A percentile compares a stretch with the other conserved stretches of the same genome.
Evolutionary conservation across 2,113 vertebrate species (phyloP).

Genomic region (Brachyhypopomus occidentalis): DNA sequence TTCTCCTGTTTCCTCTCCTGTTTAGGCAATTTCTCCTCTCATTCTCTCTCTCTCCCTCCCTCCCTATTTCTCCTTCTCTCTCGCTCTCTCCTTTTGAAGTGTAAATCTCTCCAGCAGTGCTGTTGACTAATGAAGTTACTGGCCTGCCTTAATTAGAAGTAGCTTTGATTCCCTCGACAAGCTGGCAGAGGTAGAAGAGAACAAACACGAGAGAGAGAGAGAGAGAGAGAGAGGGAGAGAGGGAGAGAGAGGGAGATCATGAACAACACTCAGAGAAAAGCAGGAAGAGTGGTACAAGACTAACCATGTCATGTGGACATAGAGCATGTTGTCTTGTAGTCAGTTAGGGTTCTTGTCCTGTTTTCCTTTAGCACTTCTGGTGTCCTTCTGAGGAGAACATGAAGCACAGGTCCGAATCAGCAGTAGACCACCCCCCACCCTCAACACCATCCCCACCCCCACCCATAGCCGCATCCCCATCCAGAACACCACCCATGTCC

Average conservation of each 20-base stretch:
- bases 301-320: background rate
- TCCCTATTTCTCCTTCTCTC: constrained; percentile 35
- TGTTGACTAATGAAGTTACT: constrained; percentile 58
- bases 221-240: constrained; percentile 23
- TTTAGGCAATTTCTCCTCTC: background rate
- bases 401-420: too few species aligned
- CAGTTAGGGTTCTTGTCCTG: too few species aligned
- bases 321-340: too few species aligned
- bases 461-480: too few species aligned
- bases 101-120: constrained; percentile 59
- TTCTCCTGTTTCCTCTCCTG: background rate
- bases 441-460: too few species aligned
- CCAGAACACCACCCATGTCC: too few species aligned
- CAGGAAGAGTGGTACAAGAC: background rate
- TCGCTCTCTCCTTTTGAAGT: constrained; percentile 55
- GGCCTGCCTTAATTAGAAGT: constrained; percentile 50
- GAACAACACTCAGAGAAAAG: constrained; percentile 2
- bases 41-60: constrained; percentile 27
- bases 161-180: constrained; percentile 51
- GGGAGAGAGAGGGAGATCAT: constrained; percentile 31
- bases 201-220: background rate
- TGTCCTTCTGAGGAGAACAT: too few species aligned
- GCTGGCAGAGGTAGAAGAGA: background rate
- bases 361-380: too few species aligned
- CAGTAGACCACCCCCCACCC: too few species aligned